Percentiles rank a stretch among this genome's conserved stretches.
These are phyloP conservation scores for Aplochiton taeniatus DNA, from an alignment of 2,797 vertebrate genomes.

Conservation along the genomic window DNA sequence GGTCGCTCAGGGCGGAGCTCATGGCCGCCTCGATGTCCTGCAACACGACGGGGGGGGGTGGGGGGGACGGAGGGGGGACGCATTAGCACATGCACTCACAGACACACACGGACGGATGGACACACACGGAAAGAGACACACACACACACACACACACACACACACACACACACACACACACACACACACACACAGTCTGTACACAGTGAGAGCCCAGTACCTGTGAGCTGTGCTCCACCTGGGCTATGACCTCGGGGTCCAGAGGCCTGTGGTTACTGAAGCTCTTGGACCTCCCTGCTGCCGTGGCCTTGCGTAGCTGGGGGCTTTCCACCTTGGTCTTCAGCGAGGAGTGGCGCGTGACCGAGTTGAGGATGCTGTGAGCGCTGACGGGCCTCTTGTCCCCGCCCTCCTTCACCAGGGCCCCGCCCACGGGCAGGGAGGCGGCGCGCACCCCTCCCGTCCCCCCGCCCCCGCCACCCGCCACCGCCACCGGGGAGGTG, in stretches of 20 bases:
- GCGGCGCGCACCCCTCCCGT: slow-evolving; percentile 77
- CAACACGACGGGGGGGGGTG: slow-evolving; percentile 20
- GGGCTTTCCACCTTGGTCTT: slow-evolving; percentile 95
- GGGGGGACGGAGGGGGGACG: not conserved
- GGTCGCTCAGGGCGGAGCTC: slow-evolving; percentile 89
- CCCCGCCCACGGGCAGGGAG: slow-evolving; percentile 83
- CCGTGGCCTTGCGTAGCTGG: slow-evolving; percentile 86
- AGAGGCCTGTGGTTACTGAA: slow-evolving; percentile 97
- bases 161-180: not conserved
- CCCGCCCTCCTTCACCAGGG: slow-evolving; percentile 84
- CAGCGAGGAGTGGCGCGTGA: slow-evolving; percentile 94
- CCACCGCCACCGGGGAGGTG: slow-evolving; percentile 71
- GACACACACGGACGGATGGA: not conserved
- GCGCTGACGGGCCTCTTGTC: slow-evolving; percentile 91
- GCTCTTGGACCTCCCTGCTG: slow-evolving; percentile 94
- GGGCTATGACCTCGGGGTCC: slow-evolving; percentile 91
- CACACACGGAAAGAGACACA: not conserved
- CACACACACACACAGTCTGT: slow-evolving; percentile 1
- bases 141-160: slow-evolving; percentile 2
- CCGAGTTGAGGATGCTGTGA: slow-evolving; percentile 92
- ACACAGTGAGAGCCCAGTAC: slow-evolving; percentile 29
- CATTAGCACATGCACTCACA: not conserved
- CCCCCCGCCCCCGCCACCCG: too few relatives aligned
- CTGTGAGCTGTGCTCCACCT: slow-evolving; percentile 81
- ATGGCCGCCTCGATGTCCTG: slow-evolving; percentile 91